Evolutionary conservation across 30 jellyfish, hydroid and myxozoan species (phyloP).

Genomic region (Aurelia aurita): DNA sequence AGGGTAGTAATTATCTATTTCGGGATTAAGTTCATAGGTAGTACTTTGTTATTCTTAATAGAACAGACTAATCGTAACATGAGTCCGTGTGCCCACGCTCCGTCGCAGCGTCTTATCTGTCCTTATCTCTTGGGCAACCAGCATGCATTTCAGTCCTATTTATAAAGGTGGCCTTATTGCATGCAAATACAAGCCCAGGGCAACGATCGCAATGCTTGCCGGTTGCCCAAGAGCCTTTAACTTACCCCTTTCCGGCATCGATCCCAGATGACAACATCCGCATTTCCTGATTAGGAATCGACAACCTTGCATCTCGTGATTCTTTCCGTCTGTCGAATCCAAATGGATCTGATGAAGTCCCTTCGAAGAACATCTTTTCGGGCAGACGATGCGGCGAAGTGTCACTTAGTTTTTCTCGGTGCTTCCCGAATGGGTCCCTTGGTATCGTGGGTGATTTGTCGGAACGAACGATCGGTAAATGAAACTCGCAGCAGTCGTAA

Average conservation of each 20-base stretch:
- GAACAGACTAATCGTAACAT: no score
- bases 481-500: conserved; percentile 45
- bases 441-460: conserved; percentile 50
- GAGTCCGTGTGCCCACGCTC: no score
- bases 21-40: no score
- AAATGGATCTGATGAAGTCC: conserved; percentile 28
- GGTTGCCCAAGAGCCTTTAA: no score
- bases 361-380: not conserved
- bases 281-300: not conserved
- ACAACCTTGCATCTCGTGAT: not conserved
- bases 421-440: conserved; percentile 39
- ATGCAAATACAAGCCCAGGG: no score
- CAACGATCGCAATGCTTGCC: no score
- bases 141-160: no score
- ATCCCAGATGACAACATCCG: not conserved
- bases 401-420: conserved; percentile 45
- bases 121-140: no score
- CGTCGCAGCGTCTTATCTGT: no score
- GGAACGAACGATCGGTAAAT: conserved; percentile 37
- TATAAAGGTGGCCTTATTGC: no score
- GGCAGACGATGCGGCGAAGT: conserved; percentile 59
- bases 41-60: no score
- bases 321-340: not conserved
- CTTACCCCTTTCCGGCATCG: not conserved
- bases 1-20: no score